Conservation (phyloP, 2,888 invertebrate species). For the Subacronicta megacephala region DNA sequence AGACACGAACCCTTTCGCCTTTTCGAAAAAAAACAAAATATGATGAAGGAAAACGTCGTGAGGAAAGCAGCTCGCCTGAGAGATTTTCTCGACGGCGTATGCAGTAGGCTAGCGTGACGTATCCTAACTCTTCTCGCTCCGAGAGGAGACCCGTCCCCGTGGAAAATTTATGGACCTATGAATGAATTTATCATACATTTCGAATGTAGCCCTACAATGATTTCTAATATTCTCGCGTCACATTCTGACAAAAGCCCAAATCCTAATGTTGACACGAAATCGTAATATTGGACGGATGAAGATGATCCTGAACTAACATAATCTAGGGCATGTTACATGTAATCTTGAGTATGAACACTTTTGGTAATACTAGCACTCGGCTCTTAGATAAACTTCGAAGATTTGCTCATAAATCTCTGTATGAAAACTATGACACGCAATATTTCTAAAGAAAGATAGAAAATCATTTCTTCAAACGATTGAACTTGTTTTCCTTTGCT, state of each 20-base stretch:
- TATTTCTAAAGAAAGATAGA: neutral
- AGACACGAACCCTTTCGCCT: too few species aligned
- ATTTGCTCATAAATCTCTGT: slow-evolving; percentile 19
- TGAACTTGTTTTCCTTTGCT: too few species aligned
- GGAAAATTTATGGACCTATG: neutral
- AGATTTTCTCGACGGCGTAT: too few species aligned
- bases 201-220: neutral
- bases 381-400: neutral
- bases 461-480: too few species aligned
- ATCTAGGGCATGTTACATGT: slow-evolving; percentile 21
- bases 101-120: too few species aligned
- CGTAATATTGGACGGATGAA: slow-evolving; percentile 48
- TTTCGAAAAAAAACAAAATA: too few species aligned
- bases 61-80: too few species aligned
- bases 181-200: too few species aligned
- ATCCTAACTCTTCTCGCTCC: too few species aligned
- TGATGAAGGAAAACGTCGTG: too few species aligned
- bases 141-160: too few species aligned
- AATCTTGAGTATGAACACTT: slow-evolving; percentile 17
- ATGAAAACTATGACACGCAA: slow-evolving; percentile 1
- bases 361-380: neutral
- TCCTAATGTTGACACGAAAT: slow-evolving; percentile 36
- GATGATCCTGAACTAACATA: slow-evolving; percentile 48
- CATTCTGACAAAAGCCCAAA: slow-evolving; percentile 38
- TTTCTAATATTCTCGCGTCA: slow-evolving; percentile 23